phyloP scores from a whole-genome alignment of 2,888 invertebrate genomes.

The Acleris emargana region DNA sequence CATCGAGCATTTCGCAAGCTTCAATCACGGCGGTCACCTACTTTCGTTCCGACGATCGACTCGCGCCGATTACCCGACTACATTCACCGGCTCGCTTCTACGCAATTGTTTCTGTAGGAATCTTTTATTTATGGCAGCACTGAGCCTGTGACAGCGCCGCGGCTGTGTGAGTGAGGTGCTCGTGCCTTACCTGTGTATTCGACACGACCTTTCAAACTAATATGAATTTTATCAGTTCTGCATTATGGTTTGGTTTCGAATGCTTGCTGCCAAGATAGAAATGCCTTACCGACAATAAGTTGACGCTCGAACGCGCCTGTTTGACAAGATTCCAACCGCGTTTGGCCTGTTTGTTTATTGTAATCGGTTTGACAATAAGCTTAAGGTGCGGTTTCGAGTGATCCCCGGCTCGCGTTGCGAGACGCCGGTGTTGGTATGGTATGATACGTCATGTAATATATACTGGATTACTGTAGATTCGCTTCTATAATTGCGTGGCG shows the following conservation, averaged over 20 bases:
- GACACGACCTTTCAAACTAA: conserved; percentile 24
- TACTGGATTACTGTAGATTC: conserved; percentile 80
- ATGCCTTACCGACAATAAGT: conserved; percentile 83
- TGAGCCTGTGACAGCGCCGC: conserved; percentile 45
- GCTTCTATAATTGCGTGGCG: conserved; percentile 80
- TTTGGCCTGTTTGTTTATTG: conserved; percentile 84
- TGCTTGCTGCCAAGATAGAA: conserved; percentile 58
- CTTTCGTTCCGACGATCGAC: conserved; percentile 76
- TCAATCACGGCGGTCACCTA: conserved; percentile 84
- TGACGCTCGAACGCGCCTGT: conserved; percentile 84
- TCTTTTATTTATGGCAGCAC: conserved; percentile 83
- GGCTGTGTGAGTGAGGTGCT: conserved; percentile 73
- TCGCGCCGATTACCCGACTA: conserved; percentile 78
- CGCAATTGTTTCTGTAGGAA: conserved; percentile 84
- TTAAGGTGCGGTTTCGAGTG: conserved; percentile 84
- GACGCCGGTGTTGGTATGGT: conserved; percentile 72
- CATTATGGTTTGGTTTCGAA: conserved; percentile 53
- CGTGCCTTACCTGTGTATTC: conserved; percentile 78
- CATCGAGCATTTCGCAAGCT: conserved; percentile 82
- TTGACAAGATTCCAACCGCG: conserved; percentile 84
- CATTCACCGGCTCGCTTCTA: conserved; percentile 82
- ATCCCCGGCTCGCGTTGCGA: conserved; percentile 66
- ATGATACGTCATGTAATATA: conserved; percentile 77
- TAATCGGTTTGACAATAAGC: conserved; percentile 84
- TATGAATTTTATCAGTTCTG: conserved; percentile 22